Conservation (phyloP, 1,140 invertebrate species). For the Papilio xuthus region DNA sequence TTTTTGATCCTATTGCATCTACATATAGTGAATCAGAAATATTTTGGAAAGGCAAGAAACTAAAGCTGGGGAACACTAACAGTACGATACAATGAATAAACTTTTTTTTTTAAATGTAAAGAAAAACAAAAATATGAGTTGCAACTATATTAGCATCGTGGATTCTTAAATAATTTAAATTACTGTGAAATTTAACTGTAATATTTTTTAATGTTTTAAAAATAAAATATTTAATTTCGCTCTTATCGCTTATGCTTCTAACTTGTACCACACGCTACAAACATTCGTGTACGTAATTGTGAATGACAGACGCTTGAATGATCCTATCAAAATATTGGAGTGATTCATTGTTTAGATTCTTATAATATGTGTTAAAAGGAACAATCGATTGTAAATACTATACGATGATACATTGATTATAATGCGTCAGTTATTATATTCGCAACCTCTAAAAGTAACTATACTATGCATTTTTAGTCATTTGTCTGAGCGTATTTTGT, state of each 20-base stretch:
- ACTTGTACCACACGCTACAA: neutral
- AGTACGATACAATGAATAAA: too few relatives aligned
- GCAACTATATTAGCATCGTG: too few relatives aligned
- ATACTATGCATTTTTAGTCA: neutral
- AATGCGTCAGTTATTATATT: neutral
- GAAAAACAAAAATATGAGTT: too few relatives aligned
- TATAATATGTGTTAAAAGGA: conserved; percentile 5
- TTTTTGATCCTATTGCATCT: too few relatives aligned
- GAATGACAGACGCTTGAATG: conserved; percentile 26
- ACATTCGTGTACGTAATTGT: conserved; percentile 27
- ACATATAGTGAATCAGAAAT: too few relatives aligned
- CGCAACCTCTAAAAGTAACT: neutral
- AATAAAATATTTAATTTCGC: too few relatives aligned
- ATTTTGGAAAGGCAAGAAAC: too few relatives aligned
- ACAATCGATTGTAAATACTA: neutral
- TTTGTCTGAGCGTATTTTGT: neutral
- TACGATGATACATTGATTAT: neutral
- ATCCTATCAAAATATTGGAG: conserved; percentile 23
- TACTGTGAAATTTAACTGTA: too few relatives aligned
- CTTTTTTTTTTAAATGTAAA: too few relatives aligned
- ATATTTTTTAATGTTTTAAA: too few relatives aligned
- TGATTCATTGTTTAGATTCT: conserved; percentile 18
- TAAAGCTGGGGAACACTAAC: too few relatives aligned
- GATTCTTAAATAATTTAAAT: too few relatives aligned
- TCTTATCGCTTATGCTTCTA: neutral